Evolutionary conservation across 2,797 vertebrate genomes (phyloP).

Genomic region (Peromyscus attwateri): DNA sequence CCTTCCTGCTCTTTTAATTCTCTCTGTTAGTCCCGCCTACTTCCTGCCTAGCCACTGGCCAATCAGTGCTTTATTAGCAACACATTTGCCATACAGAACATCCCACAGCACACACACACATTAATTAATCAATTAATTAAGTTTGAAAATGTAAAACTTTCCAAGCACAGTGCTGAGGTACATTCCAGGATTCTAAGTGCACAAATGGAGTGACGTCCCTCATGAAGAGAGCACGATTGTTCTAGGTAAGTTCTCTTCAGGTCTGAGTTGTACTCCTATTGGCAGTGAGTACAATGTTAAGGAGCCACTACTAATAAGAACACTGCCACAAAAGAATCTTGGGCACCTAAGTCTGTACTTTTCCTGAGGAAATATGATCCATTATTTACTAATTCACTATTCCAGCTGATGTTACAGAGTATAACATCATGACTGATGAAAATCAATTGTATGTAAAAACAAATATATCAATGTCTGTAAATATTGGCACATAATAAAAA

Average conservation of each 20-base stretch:
- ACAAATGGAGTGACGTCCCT: neutral
- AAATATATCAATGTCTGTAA: slow-evolving; percentile 3
- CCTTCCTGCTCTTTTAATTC: too few relatives aligned
- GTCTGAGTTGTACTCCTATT: neutral
- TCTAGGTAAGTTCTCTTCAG: neutral
- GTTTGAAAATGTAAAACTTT: neutral
- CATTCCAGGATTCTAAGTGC: neutral
- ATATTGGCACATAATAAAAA: neutral
- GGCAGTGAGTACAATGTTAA: neutral
- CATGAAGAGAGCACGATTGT: neutral
- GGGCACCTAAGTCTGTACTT: neutral
- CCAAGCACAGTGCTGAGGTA: neutral
- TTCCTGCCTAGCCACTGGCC: too few relatives aligned
- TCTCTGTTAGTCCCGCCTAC: too few relatives aligned
- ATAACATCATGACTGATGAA: neutral
- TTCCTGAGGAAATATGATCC: neutral
- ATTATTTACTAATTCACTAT: neutral
- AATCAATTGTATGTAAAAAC: neutral
- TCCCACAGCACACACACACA: neutral
- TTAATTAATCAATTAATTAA: neutral
- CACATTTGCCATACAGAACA: too few relatives aligned
- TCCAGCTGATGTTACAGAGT: neutral
- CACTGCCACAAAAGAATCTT: neutral
- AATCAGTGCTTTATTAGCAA: too few relatives aligned
- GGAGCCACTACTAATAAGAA: neutral